phyloP scores from a whole-genome alignment of 2,797 vertebrate genomes.

The Neosalanx taihuensis region DNA sequence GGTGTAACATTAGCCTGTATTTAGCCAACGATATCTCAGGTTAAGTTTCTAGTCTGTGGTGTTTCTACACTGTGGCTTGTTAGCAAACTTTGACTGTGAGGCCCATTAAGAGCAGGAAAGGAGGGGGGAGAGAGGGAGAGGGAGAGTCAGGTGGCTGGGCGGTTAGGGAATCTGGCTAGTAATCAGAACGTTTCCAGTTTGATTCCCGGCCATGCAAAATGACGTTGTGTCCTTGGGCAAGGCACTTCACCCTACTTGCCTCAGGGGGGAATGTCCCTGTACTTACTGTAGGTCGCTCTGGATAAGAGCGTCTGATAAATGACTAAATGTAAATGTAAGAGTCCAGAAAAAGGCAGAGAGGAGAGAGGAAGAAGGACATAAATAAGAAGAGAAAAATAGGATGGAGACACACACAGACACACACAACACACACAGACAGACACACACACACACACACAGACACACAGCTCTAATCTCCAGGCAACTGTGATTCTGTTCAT shows the following conservation, averaged over 20 bases:
- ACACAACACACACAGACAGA: slow-evolving; percentile 19
- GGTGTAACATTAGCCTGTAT: neutral
- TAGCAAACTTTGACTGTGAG: slow-evolving; percentile 39
- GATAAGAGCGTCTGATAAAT: no score
- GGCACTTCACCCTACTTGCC: no score
- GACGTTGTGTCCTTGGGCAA: no score
- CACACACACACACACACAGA: slow-evolving; percentile 1
- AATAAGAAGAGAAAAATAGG: neutral
- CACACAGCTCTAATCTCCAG: slow-evolving; percentile 44
- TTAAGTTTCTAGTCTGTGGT: neutral
- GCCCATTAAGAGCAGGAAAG: slow-evolving; percentile 8
- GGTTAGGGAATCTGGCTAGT: neutral
- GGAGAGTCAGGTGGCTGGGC: neutral
- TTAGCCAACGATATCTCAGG: neutral
- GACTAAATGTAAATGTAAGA: neutral
- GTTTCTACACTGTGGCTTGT: slow-evolving; percentile 35
- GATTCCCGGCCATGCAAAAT: no score
- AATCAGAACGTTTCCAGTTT: no score
- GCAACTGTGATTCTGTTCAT: slow-evolving; percentile 60
- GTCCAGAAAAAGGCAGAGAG: neutral
- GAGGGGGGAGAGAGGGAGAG: neutral
- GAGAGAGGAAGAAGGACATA: neutral
- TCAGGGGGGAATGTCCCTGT: no score
- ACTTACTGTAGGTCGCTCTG: no score
- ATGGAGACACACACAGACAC: slow-evolving; percentile 24